phyloP scores from a whole-genome alignment of 1,140 invertebrate species.

The Mactra quadrangularis region DNA sequence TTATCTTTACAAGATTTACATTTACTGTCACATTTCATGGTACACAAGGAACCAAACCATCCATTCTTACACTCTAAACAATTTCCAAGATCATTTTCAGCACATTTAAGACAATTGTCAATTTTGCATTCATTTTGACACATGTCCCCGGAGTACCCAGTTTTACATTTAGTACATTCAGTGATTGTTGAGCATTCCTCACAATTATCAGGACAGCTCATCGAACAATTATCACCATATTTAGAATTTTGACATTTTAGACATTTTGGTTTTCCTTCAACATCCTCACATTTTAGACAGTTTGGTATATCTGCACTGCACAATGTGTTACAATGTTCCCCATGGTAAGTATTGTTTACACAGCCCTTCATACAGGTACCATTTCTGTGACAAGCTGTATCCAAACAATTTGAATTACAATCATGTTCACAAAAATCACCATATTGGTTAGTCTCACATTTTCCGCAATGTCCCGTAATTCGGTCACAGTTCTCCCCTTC shows the following conservation, averaged over 20 bases:
- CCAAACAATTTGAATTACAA: conserved; percentile 18
- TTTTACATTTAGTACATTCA: conserved; percentile 8
- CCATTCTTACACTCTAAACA: conserved; percentile 21
- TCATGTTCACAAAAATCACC: conserved; percentile 9
- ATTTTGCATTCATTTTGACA: conserved; percentile 10
- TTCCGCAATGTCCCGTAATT: neutral
- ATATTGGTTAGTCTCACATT: neutral
- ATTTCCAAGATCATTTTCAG: neutral
- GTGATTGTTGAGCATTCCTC: neutral
- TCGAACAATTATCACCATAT: neutral
- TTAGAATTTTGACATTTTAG: conserved; percentile 2
- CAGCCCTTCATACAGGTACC: conserved; percentile 14
- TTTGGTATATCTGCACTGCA: neutral
- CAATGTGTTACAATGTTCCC: neutral
- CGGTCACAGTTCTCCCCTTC: conserved; percentile 10
- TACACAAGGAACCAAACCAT: conserved; percentile 1
- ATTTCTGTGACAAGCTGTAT: conserved; percentile 17
- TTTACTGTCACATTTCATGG: neutral
- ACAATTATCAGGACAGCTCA: conserved; percentile 3
- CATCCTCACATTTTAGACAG: neutral
- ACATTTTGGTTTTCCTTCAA: neutral
- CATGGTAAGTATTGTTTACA: neutral
- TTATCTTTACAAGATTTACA: conserved; percentile 24
- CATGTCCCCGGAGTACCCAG: neutral
- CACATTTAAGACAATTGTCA: conserved; percentile 14